Conservation (phyloP, 2,797 vertebrate genomes). For the Rhinophrynus dorsalis region DNA sequence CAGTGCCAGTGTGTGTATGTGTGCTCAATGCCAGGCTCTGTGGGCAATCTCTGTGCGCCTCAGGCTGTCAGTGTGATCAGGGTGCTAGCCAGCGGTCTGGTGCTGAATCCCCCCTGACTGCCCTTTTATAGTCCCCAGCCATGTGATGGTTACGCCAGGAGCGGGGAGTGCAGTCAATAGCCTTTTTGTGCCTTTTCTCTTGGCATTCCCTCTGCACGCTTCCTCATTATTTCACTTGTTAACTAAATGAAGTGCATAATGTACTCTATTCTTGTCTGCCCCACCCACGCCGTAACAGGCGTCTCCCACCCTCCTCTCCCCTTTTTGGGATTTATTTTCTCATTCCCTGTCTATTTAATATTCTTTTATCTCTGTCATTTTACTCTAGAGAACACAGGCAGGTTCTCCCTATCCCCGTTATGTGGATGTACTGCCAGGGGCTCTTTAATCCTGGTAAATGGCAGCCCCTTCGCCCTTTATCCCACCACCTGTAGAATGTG, state of each 20-base stretch:
- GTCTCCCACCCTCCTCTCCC: slow-evolving; percentile 77
- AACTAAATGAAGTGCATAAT: slow-evolving; percentile 99
- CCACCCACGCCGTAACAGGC: slow-evolving; percentile 95
- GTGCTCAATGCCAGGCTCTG: slow-evolving; percentile 14
- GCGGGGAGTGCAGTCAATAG: slow-evolving; percentile 90
- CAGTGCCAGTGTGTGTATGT: not conserved
- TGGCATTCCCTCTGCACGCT: slow-evolving; percentile 98
- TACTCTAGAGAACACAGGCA: slow-evolving; percentile 13
- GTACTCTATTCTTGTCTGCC: slow-evolving; percentile 98
- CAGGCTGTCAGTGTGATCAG: slow-evolving; percentile 32
- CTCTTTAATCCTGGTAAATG: slow-evolving; percentile 9
- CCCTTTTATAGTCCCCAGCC: slow-evolving; percentile 88
- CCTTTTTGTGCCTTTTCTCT: slow-evolving; percentile 96
- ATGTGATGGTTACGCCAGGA: slow-evolving; percentile 91
- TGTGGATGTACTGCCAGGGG: slow-evolving; percentile 19
- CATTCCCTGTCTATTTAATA: slow-evolving; percentile 79
- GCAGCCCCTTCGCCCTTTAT: slow-evolving; percentile 46
- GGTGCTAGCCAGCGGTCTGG: slow-evolving; percentile 86
- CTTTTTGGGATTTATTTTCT: slow-evolving; percentile 82
- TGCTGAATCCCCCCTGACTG: slow-evolving; percentile 84
- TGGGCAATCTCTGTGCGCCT: not conserved
- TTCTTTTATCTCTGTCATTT: slow-evolving; percentile 74
- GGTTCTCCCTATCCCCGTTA: slow-evolving; percentile 28
- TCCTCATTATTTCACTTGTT: slow-evolving; percentile 99
- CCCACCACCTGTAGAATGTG: slow-evolving; percentile 57